Evolutionary conservation across 2,797 vertebrate species (phyloP), one percentile per base, ranked within the genome.

Genomic region (Schizopygopsis pylzovi): DNA sequence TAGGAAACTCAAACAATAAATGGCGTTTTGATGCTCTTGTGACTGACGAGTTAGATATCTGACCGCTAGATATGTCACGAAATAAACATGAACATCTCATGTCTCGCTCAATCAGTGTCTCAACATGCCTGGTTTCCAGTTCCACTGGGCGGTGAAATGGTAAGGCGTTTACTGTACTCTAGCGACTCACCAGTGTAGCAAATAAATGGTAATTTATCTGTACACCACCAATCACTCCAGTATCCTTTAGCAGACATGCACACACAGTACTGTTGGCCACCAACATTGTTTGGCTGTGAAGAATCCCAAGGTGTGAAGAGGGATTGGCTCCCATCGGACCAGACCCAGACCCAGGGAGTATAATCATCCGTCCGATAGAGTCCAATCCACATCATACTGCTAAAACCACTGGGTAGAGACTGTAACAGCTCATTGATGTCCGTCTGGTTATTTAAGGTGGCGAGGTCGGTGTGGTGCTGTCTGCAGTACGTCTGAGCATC

Each of bases 301-400:
- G 22, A 3, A 33, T 20, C 0, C 6, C 79, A 81, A 0, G 1
- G 0, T 7, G 0, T 2, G 16, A 37, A 81, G 3, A 0, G 0
- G 1, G 11, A 22, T 33, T 9, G 0, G 18, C 79, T 68, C 61
- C 13, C 45, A 68, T 81, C 63, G 3, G 79, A 81, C 63, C 63
- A 81, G 43, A 67, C 7, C 52, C 52, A 56, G 52, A 56, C 67
- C 79, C 61, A 81, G 25, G 56, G 13, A 28, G 7, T 28, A 10
- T 0, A 1, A 0, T 0, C 61, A 9, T 8, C 1, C 10, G 0
- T 16, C 18, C 18, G 25, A 49, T 81, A 22, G 25, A 81, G 63
- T 37, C 79, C 79, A 52, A 81, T 81, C 79, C 61, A 81, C 6
- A 52, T 18, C 3, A 1, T 1, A 22, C 0, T 0, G 13, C 0